These are phyloP conservation scores for Callaeas wilsoni DNA, from an alignment of 2,113 vertebrate species.

Conservation along the genomic window DNA sequence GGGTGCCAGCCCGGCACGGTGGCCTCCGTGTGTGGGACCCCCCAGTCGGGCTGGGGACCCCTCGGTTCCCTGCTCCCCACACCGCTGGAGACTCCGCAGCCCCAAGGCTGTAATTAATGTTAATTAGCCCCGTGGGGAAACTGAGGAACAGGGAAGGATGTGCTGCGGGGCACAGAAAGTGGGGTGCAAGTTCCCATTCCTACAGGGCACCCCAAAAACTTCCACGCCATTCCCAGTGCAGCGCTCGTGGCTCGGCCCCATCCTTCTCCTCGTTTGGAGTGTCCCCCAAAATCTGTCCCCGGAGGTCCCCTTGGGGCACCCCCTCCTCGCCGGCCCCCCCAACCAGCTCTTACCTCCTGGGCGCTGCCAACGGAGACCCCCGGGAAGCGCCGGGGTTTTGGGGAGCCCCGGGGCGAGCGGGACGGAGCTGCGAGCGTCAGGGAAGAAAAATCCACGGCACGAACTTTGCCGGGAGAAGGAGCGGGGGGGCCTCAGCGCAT, in stretches of 20 bases:
- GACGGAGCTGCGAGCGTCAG: not conserved
- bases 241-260: not conserved
- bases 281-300: not conserved
- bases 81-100: not conserved
- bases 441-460: not conserved
- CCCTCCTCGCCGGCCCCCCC: not conserved
- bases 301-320: not conserved
- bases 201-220: not conserved
- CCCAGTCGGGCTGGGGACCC: not conserved
- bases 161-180: not conserved
- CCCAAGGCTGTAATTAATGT: not conserved
- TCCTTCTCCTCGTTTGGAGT: not conserved
- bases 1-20: not conserved
- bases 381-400: not conserved
- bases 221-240: not conserved
- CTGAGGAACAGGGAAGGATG: not conserved
- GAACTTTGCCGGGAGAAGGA: not conserved
- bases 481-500: not conserved
- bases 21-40: not conserved
- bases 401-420: not conserved
- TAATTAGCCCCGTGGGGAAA: not conserved
- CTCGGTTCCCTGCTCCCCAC: not conserved
- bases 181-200: not conserved
- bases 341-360: constrained; percentile 3
- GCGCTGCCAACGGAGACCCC: not conserved